A percentile compares a stretch with the other conserved stretches of the same genome.
Evolutionary conservation across 2,888 invertebrate species (phyloP).

Genomic region (Fragum sueziense): DNA sequence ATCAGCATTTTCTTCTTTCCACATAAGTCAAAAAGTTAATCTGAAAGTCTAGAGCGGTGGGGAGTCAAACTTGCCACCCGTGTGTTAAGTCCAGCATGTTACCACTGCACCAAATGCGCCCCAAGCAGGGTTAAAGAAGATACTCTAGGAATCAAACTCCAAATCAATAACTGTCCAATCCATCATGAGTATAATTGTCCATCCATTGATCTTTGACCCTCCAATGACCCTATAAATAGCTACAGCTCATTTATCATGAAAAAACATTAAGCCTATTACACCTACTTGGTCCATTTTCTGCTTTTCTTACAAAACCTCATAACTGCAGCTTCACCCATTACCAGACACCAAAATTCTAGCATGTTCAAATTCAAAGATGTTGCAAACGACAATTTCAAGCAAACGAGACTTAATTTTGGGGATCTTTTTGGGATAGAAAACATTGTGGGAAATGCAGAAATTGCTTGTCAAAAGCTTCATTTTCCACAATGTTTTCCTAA

Average conservation of each 20-base stretch:
- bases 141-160: not conserved
- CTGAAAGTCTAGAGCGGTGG: no score
- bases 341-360: not conserved
- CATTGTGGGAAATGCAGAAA: not conserved
- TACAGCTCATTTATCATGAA: not conserved
- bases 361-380: not conserved
- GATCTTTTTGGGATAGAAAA: not conserved
- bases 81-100: no score
- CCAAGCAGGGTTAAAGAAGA: no score
- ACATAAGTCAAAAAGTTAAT: no score
- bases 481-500: no score
- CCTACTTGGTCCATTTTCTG: not conserved
- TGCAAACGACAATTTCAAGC: no score
- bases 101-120: no score
- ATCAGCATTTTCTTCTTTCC: not conserved
- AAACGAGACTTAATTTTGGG: not conserved
- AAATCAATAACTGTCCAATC: not conserved
- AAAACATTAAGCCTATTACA: not conserved
- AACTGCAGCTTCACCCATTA: not conserved
- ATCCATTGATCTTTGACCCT: not conserved
- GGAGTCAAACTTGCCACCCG: no score
- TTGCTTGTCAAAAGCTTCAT: not conserved
- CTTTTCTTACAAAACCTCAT: not conserved
- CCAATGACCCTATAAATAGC: not conserved
- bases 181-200: not conserved